Base-by-base conservation (phyloP, 2,113 vertebrate species). In the Todiramphus chloris region DNA sequence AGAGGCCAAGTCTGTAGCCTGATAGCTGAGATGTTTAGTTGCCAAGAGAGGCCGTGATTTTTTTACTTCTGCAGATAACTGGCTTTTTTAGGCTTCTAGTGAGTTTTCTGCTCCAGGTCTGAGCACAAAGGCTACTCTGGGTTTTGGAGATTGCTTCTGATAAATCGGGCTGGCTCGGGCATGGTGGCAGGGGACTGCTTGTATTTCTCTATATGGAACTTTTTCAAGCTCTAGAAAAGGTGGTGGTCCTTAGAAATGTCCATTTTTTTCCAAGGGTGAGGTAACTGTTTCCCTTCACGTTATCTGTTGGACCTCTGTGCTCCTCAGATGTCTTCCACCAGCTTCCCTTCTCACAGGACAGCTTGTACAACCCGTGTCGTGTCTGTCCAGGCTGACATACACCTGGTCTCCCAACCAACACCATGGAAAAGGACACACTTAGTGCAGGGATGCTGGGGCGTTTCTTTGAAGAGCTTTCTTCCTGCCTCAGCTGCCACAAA, bases 1-100 rank as follows among this genome's bases (percentile, higher is more conserved):
- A 90, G 91, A 91, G 94, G 93, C 91, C 93, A 62, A 43, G 66
- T 44, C 84, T 90, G 94, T 88, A 82, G 89, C 89, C 78, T 66
- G 78, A 39, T 46, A 8, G 12, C 77, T 62, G 78, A 41, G 60
- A 7, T 16, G 7, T 27, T 75, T 25, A 70, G 20, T 62, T 82
- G 95, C 87, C 93, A 96, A 74, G 84, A 67, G 74, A 88, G 82
- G 77, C 67, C 7, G 2, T 85, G 70, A 31, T 35, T 44, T 95
- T 95, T 89, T 72, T 59, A 84, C 72, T 68, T 24, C 91, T 94
- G 87, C 44, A 33, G 87, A 79, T 76, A 78, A 82, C 41, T 76
- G 77, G 39, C 7, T 78, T 60, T 50, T 87, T 91, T 55, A 41
- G 58, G 62, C 70, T 82, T 93, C 74, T 50, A 53, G 59, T 30